Evolutionary conservation across 1,140 invertebrate genomes (phyloP).

Genomic region (Steinernema khuongi): DNA sequence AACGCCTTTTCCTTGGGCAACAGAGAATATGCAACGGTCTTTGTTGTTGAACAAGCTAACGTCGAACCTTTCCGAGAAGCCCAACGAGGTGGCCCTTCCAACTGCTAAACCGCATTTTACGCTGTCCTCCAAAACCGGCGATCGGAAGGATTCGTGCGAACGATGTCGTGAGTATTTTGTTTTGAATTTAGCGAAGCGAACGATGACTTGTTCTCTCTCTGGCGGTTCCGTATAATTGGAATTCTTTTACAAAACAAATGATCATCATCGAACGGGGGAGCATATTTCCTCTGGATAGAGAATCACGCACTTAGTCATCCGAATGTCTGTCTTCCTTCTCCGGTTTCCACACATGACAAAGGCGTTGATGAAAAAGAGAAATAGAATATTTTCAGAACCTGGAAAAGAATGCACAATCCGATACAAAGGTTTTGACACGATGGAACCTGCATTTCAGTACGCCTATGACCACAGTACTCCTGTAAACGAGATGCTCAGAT

Average conservation of each 20-base stretch:
- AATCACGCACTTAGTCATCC: not conserved
- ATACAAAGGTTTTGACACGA: slow-evolving; percentile 39
- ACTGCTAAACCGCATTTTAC: not conserved
- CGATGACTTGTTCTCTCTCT: not conserved
- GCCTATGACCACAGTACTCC: slow-evolving; percentile 40
- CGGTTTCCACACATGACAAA: slow-evolving; percentile 7
- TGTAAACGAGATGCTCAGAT: slow-evolving; percentile 33
- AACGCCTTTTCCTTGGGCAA: not conserved
- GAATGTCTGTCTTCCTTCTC: not conserved
- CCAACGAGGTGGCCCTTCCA: not conserved
- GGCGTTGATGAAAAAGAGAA: slow-evolving; percentile 8
- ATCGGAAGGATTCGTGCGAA: not conserved
- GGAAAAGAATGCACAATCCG: slow-evolving; percentile 31
- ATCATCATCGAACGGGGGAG: not conserved
- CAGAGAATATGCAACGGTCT: not conserved
- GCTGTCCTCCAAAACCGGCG: not conserved
- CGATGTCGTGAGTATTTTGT: slow-evolving; percentile 1
- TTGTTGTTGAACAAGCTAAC: not conserved
- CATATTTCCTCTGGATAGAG: not conserved
- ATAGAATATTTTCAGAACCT: slow-evolving; percentile 32
- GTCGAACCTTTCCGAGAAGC: not conserved
- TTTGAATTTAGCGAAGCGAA: not conserved
- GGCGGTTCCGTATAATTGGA: not conserved
- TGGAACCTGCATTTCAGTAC: slow-evolving; percentile 37
- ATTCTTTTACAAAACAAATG: not conserved